phyloP scores from a whole-genome alignment of 2,888 invertebrate species.

The Antheraea assamensis region DNA sequence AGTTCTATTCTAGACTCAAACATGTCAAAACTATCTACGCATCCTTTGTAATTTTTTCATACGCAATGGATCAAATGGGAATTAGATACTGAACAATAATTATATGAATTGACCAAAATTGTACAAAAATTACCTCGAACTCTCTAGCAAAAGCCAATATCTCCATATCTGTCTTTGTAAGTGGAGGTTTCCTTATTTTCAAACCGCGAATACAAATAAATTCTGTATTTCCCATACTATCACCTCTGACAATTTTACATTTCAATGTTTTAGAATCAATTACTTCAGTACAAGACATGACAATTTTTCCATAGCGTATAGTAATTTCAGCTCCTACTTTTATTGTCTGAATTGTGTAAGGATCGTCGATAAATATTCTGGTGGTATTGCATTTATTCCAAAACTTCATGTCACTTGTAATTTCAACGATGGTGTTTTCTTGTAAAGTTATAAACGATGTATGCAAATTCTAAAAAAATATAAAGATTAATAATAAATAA shows the following conservation, averaged over 20 bases:
- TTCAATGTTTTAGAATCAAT: slow-evolving; percentile 40
- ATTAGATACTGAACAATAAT: too few species aligned
- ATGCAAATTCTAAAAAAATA: slow-evolving; percentile 25
- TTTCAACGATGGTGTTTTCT: slow-evolving; percentile 34
- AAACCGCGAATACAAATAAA: slow-evolving; percentile 48
- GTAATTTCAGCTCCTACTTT: slow-evolving; percentile 47
- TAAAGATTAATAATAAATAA: too few species aligned
- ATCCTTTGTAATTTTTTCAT: too few species aligned
- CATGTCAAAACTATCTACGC: too few species aligned
- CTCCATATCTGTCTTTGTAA: slow-evolving; percentile 49
- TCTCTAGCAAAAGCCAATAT: slow-evolving; percentile 52
- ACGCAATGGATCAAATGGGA: too few species aligned
- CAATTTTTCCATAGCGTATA: slow-evolving; percentile 45
- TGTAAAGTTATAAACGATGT: slow-evolving; percentile 25
- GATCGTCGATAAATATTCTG: slow-evolving; percentile 54
- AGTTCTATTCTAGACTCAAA: too few species aligned
- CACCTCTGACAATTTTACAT: slow-evolving; percentile 47
- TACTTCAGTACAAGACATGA: slow-evolving; percentile 43
- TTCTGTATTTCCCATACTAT: slow-evolving; percentile 36
- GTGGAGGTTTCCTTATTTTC: slow-evolving; percentile 41
- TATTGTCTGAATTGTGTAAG: slow-evolving; percentile 40
- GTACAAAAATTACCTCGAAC: slow-evolving; percentile 40
- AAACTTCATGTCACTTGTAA: slow-evolving; percentile 43
- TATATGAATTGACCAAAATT: too few species aligned
- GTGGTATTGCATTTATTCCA: slow-evolving; percentile 46